Evolutionary conservation across 2,113 vertebrate species (phyloP), one percentile per base, ranked within the genome.

Genomic region (Isichthys henryi): DNA sequence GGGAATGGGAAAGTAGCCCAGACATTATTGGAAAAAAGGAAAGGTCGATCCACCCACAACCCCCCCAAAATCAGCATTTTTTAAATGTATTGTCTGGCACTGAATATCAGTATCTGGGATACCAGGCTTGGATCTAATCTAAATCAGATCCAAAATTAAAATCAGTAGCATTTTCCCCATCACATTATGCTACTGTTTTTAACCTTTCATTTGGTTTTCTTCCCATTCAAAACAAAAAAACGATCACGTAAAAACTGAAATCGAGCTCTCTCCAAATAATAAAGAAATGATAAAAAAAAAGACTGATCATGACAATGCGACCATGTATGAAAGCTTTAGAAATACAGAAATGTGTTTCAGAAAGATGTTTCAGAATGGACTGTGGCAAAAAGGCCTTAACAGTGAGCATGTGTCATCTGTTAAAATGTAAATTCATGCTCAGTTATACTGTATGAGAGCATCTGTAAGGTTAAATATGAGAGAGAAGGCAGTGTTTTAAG

Each of bases 401-500:
- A 46, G 43, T 46, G 8, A 84, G n/a, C 62, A 70, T 31, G n/a
- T 70, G n/a, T 0, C 27, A 70, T 66, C 23, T 31, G 66, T 31
- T 43, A 56, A 48, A 85, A 62, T 48, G 48, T 53, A 31, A 74
- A 85, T 74, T n/a, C 43, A 89, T 56, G n/a, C n/a, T n/a, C n/a
- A n/a, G n/a, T n/a, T n/a, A n/a, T n/a, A n/a, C n/a, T n/a, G n/a
- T n/a, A n/a, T n/a, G n/a, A n/a, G n/a, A n/a, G n/a, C n/a, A n/a
- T n/a, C n/a, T n/a, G n/a, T n/a, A n/a, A n/a, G n/a, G n/a, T n/a
- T n/a, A n/a, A n/a, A n/a, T n/a, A n/a, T n/a, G n/a, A 77, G 66
- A 90, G 89, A 58, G 45, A 50, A 2, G 23, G 88, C 90, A 86
- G 77, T 88, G 88, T 91, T 88, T 90, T 84, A 83, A 45, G 88